Evolutionary conservation across 37 sponge, comb jelly and placozoan species (phyloP).

Genomic region (Theonella swinhoei): DNA sequence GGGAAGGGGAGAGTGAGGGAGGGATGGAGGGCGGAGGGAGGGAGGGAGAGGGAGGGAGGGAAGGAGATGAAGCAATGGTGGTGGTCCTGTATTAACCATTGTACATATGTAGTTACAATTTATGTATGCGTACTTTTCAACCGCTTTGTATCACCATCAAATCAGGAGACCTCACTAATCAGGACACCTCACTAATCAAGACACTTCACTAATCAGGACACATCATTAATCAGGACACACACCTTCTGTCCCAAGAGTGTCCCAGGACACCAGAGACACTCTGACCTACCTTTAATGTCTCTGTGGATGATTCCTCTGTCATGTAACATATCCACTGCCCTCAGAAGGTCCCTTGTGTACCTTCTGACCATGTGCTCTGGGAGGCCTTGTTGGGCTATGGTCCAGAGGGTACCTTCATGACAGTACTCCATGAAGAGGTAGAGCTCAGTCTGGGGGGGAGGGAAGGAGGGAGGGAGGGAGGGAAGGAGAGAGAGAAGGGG

Average conservation of each 20-base stretch:
- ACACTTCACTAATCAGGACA: no score
- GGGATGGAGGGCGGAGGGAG: no score
- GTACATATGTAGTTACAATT: no score
- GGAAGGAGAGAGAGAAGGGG: neutral
- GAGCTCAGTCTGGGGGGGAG: constrained; percentile 65
- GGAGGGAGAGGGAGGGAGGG: no score
- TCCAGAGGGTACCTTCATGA: constrained; percentile 76
- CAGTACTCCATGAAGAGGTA: constrained; percentile 95
- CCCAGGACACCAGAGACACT: neutral
- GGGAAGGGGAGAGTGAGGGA: no score
- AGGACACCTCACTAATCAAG: no score
- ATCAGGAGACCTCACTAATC: no score
- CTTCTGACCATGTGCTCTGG: constrained; percentile 61
- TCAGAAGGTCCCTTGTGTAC: constrained; percentile 74
- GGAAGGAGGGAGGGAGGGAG: neutral
- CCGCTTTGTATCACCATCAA: neutral
- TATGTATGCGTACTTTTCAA: no score
- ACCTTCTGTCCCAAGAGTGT: no score
- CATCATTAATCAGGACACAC: no score
- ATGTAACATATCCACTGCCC: constrained; percentile 73
- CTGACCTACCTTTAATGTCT: constrained; percentile 81
- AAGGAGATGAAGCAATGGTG: no score
- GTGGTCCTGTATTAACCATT: no score
- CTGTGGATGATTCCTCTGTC: constrained; percentile 75
- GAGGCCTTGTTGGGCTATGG: constrained; percentile 76